Evolutionary conservation across 1,140 invertebrate species (phyloP), one percentile per base, ranked within the genome.

Genomic region (Druon quercuslanigerum): DNA sequence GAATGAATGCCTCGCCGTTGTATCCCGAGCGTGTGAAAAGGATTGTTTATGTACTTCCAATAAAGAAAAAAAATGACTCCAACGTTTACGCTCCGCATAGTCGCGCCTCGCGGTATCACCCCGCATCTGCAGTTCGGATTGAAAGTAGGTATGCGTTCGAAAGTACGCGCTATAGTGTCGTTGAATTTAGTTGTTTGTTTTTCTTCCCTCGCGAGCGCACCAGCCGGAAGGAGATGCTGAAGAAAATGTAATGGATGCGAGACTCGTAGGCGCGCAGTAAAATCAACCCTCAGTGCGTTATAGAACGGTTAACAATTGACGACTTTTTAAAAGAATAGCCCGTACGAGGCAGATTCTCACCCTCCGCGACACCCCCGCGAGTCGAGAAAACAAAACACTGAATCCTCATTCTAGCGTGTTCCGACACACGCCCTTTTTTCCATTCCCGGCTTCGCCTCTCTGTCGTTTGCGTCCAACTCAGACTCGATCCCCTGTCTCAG

Each of bases 371-470:
- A 82, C 79, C 80, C 83, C 79, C 73, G 75, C 81, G 77, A 83
- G 73, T 82, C 75, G 83, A 79, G 73, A 89, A 87, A 86, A 91
- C 90, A 91, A 91, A 90, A 90, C 89, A 85, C 85, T 87, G 87
- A 86, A 90, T 91, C 88, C 88, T 90, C 86, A 90, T 90, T 91
- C 88, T 89, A 85, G 82, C 87, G 82, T 84, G 82, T 88, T 84
- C 82, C 84, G 84, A 86, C 87, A 84, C 83, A 85, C 83, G 78
- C 81, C 81, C 76, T 81, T 83, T 81, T 83, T 83, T 75, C 73
- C 60, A 50, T 56, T 74, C 73, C 66, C 51, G 78, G 71, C 74
- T 81, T 79, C 80, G 73, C 74, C 79, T 83, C 72, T 76, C 60
- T 79, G 79, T 75, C 77, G 72, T 79, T 70, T 72, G 33, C 5